phyloP scores from a whole-genome alignment of 2,888 invertebrate genomes.

The Lepas anatifera region DNA sequence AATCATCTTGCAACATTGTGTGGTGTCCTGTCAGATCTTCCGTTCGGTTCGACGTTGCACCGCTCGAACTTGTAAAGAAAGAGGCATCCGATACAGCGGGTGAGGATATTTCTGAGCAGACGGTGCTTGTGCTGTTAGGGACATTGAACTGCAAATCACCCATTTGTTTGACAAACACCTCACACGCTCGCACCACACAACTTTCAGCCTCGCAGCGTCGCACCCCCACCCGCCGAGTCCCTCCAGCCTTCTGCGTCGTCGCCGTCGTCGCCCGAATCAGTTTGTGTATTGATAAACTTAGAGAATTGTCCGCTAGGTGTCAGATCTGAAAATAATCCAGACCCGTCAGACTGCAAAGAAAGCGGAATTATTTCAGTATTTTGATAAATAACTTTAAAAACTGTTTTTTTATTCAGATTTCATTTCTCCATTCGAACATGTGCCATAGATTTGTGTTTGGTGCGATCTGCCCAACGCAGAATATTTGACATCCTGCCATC shows the following conservation, averaged over 20 bases:
- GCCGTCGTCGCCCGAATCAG: not conserved
- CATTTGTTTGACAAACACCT: not conserved
- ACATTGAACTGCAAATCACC: constrained; percentile 13
- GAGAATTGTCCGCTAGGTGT: not conserved
- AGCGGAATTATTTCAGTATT: too few species aligned
- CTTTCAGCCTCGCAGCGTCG: too few species aligned
- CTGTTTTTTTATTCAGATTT: too few species aligned
- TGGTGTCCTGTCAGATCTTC: not conserved
- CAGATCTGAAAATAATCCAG: not conserved
- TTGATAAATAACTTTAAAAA: too few species aligned
- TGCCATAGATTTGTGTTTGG: too few species aligned
- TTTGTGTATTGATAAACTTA: constrained; percentile 10
- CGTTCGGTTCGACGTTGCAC: not conserved
- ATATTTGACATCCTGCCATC: too few species aligned
- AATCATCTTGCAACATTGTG: not conserved
- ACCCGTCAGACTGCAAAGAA: too few species aligned
- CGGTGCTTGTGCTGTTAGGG: not conserved
- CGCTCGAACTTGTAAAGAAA: not conserved
- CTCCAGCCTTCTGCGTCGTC: not conserved
- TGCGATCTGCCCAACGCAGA: too few species aligned
- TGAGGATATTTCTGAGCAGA: not conserved
- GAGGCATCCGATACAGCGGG: not conserved
- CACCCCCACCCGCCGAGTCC: not conserved
- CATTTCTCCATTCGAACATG: too few species aligned
- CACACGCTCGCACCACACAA: not conserved